A percentile compares a stretch with the other conserved stretches of the same genome.
Evolutionary conservation across 2,113 vertebrate genomes (phyloP).

Genomic region (Sylvilagus bachmani): DNA sequence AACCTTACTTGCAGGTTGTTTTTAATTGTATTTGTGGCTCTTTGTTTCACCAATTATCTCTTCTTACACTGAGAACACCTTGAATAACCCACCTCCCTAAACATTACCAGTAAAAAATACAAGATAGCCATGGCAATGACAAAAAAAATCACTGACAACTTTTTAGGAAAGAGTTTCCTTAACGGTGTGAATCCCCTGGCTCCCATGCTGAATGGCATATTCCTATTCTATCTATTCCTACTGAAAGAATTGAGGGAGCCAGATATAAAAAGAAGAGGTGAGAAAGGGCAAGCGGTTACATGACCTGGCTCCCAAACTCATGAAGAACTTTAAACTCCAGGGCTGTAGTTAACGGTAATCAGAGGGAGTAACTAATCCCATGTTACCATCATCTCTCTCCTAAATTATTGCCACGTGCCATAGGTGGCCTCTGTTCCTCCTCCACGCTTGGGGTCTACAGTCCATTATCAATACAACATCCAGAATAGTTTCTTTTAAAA

Average conservation of each 20-base stretch:
- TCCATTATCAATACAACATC: no score
- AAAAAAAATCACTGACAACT: not conserved
- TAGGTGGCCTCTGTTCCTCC: no score
- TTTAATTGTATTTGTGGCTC: not conserved
- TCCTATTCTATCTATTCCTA: not conserved
- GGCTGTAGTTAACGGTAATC: no score
- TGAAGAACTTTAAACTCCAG: no score
- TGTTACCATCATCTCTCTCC: no score
- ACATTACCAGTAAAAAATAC: not conserved
- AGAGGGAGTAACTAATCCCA: no score
- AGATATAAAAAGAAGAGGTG: not conserved
- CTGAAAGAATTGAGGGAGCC: not conserved
- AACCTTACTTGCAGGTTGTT: not conserved
- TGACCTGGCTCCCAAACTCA: no score
- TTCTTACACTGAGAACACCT: not conserved
- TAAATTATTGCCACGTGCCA: no score
- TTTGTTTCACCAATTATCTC: not conserved
- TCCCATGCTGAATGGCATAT: not conserved
- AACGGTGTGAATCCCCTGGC: not conserved
- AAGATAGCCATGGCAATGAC: not conserved
- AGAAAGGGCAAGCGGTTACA: not conserved
- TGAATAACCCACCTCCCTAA: constrained; percentile 4
- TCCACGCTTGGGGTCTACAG: no score
- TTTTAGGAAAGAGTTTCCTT: not conserved
- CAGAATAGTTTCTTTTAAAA: no score